These are phyloP conservation scores for Delphinapterus leucas DNA, from an alignment of 2,113 vertebrate genomes.

Conservation along the genomic window DNA sequence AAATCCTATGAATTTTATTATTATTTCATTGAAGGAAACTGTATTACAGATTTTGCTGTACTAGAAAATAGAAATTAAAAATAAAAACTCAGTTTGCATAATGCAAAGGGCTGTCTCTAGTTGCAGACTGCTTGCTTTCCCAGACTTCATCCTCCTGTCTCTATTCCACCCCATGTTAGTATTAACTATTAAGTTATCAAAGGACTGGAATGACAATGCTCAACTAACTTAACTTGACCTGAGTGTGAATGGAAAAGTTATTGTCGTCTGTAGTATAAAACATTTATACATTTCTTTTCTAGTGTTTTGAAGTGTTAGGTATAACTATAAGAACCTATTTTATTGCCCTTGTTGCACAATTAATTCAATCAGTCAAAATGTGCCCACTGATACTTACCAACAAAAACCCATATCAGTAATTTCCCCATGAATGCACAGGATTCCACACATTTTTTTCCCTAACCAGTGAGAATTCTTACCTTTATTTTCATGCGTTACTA, in stretches of 20 bases:
- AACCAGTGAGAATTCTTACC: background rate
- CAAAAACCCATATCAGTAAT: background rate
- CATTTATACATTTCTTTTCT: background rate
- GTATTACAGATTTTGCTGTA: background rate
- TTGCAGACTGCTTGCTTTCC: background rate
- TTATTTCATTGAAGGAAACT: background rate
- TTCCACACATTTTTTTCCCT: background rate
- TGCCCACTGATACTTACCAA: background rate
- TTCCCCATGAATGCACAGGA: background rate
- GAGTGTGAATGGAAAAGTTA: background rate
- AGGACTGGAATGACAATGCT: background rate
- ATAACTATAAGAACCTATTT: background rate
- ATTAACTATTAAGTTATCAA: background rate
- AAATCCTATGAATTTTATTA: slow-evolving; percentile 32
- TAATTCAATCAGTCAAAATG: background rate
- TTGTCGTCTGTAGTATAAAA: background rate
- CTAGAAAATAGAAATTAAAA: slow-evolving; percentile 53
- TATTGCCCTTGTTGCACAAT: background rate
- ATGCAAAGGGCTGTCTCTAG: background rate
- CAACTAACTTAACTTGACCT: background rate
- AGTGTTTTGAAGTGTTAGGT: background rate
- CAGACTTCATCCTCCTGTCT: background rate
- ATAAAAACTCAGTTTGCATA: background rate
- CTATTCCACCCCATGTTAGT: background rate
- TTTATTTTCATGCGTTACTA: background rate